phyloP scores from a whole-genome alignment of 37 sponge, comb jelly and placozoan species.

The Eunapius fragilis region DNA sequence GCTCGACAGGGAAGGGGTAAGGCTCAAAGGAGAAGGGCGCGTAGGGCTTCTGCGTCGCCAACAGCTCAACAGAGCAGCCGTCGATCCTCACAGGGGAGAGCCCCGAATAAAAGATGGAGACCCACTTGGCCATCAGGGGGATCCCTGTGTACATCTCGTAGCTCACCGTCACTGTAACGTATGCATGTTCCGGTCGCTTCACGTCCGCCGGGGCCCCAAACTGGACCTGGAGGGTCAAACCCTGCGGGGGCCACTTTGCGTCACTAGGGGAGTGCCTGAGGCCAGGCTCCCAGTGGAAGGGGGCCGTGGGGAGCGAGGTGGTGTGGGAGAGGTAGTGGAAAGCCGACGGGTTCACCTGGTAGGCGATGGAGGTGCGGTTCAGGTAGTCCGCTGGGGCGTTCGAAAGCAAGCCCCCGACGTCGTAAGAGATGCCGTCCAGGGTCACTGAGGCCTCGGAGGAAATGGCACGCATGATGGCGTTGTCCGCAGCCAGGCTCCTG shows the following conservation, averaged over 20 bases:
- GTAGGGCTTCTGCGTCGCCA: constrained; percentile 63
- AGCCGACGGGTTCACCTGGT: constrained; percentile 10
- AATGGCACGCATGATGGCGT: constrained; percentile 28
- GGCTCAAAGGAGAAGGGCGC: not conserved
- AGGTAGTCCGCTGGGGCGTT: constrained; percentile 35
- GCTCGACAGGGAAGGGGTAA: constrained; percentile 33
- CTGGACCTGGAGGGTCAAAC: constrained; percentile 27
- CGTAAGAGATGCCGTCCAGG: constrained; percentile 43
- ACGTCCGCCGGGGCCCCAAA: constrained; percentile 34
- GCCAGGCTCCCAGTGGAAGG: constrained; percentile 66
- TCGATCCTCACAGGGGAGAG: constrained; percentile 17
- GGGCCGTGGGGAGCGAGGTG: constrained; percentile 29
- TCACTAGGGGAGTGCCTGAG: constrained; percentile 36
- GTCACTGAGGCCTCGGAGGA: constrained; percentile 30
- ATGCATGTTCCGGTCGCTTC: constrained; percentile 14
- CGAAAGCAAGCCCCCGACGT: constrained; percentile 35
- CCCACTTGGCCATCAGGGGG: constrained; percentile 65
- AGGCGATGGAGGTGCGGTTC: constrained; percentile 13
- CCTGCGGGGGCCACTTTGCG: constrained; percentile 57
- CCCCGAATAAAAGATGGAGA: constrained; percentile 18
- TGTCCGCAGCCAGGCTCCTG: not conserved
- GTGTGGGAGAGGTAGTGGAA: constrained; percentile 28
- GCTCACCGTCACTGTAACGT: constrained; percentile 28
- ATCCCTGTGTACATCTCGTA: constrained; percentile 71
- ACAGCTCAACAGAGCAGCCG: constrained; percentile 12